Conservation (phyloP, 2,888 invertebrate genomes). For the Epistrophella euchroma region DNA sequence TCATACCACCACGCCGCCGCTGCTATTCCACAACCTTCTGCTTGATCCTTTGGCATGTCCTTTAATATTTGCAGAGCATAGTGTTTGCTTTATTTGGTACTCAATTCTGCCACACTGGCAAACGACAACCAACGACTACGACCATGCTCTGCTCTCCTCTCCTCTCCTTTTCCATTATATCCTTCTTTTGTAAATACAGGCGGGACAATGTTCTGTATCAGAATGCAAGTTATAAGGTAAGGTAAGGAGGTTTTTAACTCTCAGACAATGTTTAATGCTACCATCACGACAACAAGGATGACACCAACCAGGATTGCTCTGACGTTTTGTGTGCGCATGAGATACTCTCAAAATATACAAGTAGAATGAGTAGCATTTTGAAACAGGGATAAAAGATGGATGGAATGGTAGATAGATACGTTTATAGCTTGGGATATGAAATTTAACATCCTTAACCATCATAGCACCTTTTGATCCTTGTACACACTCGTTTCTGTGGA, state of each 20-base stretch:
- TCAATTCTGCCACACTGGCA: constrained; percentile 72
- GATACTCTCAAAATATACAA: constrained; percentile 19
- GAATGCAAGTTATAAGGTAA: not conserved
- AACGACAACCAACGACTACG: constrained; percentile 6
- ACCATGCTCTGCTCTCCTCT: no score
- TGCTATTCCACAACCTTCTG: not conserved
- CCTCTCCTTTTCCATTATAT: constrained; percentile 73
- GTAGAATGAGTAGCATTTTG: constrained; percentile 18
- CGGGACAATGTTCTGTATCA: constrained; percentile 7
- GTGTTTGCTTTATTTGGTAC: constrained; percentile 73
- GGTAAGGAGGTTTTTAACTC: constrained; percentile 45
- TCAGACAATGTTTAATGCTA: constrained; percentile 67
- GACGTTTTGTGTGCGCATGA: constrained; percentile 24
- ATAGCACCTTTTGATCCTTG: constrained; percentile 75
- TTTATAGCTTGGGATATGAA: constrained; percentile 56
- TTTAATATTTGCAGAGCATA: constrained; percentile 74
- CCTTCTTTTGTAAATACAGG: constrained; percentile 64
- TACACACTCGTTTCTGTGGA: constrained; percentile 54
- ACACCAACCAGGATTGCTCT: constrained; percentile 39
- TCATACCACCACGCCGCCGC: no score
- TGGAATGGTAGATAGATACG: not conserved
- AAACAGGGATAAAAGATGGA: constrained; percentile 35
- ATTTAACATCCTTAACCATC: constrained; percentile 75
- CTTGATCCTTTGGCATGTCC: constrained; percentile 65
- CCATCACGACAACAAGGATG: constrained; percentile 39